These are phyloP conservation scores for Lithophane semibrunnea DNA, from an alignment of 2,888 invertebrate genomes.

Conservation along the genomic window DNA sequence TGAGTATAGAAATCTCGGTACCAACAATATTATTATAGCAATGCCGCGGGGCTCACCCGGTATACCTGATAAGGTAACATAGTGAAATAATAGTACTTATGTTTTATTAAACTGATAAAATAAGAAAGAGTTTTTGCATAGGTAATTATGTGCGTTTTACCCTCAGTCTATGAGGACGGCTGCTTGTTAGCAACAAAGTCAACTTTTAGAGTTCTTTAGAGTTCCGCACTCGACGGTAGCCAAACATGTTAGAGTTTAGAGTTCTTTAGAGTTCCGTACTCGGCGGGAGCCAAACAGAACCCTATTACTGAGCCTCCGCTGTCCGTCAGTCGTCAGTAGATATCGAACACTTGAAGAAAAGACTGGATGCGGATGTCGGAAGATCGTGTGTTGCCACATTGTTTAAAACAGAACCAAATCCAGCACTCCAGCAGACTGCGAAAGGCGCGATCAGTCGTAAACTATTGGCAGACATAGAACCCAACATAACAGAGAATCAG, in stretches of 20 bases:
- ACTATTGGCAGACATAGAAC: not conserved
- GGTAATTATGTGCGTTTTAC: conserved; percentile 7
- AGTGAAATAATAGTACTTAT: conserved; percentile 18
- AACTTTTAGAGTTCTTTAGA: not conserved
- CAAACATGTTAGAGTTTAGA: no score
- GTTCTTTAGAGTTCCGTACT: no score
- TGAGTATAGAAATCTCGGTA: conserved; percentile 34
- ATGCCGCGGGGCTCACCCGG: conserved; percentile 28
- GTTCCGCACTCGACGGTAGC: no score
- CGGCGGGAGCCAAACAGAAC: no score
- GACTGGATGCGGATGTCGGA: not conserved
- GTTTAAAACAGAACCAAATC: no score
- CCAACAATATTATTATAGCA: conserved; percentile 35
- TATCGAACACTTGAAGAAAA: not conserved
- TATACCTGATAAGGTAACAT: conserved; percentile 31
- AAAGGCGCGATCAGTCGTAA: not conserved
- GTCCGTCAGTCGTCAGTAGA: no score
- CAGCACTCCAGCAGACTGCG: not conserved
- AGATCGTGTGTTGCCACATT: not conserved
- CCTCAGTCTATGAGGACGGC: not conserved
- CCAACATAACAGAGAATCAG: not conserved
- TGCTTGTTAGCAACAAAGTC: not conserved
- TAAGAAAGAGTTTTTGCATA: not conserved
- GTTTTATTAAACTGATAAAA: conserved; percentile 22
- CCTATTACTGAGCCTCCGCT: no score